A percentile compares a stretch with the other conserved stretches of the same genome.
Evolutionary conservation across 2,888 invertebrate species (phyloP).

Genomic region (Nemotelus pantherinus): DNA sequence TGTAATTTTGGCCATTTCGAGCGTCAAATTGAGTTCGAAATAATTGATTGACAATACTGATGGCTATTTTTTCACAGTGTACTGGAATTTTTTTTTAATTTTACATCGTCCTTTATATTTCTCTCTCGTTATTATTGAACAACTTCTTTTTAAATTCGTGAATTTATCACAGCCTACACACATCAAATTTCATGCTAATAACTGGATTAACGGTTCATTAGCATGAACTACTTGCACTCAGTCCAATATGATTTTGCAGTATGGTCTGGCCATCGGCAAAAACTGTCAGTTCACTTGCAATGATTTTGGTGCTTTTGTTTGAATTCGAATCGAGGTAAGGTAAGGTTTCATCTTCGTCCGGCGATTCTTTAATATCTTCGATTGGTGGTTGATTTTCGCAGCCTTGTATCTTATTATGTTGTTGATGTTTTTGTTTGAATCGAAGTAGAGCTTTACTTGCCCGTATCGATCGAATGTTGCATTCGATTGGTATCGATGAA

Average conservation of each 20-base stretch:
- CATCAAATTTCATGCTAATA: too few relatives aligned
- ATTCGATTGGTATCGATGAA: conserved; percentile 46
- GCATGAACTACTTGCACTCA: too few relatives aligned
- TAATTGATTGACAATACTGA: too few relatives aligned
- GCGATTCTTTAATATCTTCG: neutral
- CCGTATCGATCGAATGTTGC: conserved; percentile 44
- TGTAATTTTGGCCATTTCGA: too few relatives aligned
- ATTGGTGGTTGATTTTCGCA: neutral
- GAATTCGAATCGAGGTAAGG: conserved; percentile 24
- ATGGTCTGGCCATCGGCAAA: conserved; percentile 18
- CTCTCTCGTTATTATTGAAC: too few relatives aligned
- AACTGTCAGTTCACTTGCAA: conserved; percentile 19
- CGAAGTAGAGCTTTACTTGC: conserved; percentile 23
- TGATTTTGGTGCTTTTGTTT: neutral
- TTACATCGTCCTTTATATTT: too few relatives aligned
- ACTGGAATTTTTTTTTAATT: too few relatives aligned
- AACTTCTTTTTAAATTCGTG: too few relatives aligned
- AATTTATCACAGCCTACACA: too few relatives aligned
- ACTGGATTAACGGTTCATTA: too few relatives aligned
- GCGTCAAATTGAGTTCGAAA: too few relatives aligned
- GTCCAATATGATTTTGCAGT: neutral
- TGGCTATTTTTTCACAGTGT: too few relatives aligned
- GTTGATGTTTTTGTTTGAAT: conserved; percentile 31
- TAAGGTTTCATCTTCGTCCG: conserved; percentile 6
- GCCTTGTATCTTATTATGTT: neutral